Base-by-base conservation (phyloP, 2,888 invertebrate species). In the Drosophila infuscata region DNA sequence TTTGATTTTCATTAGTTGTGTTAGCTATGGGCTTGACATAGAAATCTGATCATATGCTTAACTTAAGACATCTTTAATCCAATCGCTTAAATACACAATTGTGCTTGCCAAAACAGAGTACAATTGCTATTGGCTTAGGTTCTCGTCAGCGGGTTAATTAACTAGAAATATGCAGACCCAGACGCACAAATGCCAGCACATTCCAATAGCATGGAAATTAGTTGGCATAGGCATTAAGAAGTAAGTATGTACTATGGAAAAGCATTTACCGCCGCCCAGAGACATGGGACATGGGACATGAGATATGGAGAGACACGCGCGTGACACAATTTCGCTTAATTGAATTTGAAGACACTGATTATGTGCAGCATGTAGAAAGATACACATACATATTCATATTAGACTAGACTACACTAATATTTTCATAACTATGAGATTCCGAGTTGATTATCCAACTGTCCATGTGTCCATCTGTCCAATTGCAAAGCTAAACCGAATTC, bases 301-400 rank as follows among this genome's bases (percentile, higher is more conserved):
- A 46, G 46, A 46, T 12, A 25, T 46, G 46, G 46, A 15, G 15
- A 69, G 43, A 58, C 61, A 58, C 70, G 77, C 85, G 89, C 90
- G 76, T 86, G 86, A 86, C 86, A 88, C 82, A 86, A 88, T 89
- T 86, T 58, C 58, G 35, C 49, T 76, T 88, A 86, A 86, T 86
- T 89, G 86, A 82, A 88, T 80, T 74, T 68, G 57, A 88, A 89
- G 76, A 82, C 80, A 65, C 68, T 70, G 74, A 77, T 66, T 70
- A 65, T 68, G 70, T 30, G 33, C 57, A 48, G 41, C 57, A 58
- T 33, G 46, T 60, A 29, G 25, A 54, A 5, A 36, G 9, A 36
- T n/a, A 53, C 11, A 29, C 46, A 46, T 17, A 46, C 29, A 43
- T 25, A 30, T 25, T 11, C 20, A 5, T 30, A 30, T 53, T 30